phyloP scores from a whole-genome alignment of 2,113 vertebrate species.

The Leptosomus discolor region DNA sequence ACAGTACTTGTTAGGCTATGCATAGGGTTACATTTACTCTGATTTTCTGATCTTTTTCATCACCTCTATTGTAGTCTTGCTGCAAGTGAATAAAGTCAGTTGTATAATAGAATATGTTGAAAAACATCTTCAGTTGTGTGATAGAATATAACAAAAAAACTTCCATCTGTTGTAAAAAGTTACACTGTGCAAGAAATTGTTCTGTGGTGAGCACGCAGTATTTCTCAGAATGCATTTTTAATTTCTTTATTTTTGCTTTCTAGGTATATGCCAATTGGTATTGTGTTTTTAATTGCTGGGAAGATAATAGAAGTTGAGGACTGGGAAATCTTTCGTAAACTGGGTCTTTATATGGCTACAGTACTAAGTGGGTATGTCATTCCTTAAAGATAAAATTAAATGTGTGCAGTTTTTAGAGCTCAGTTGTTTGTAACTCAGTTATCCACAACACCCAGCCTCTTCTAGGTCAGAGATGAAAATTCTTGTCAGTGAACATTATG shows the following conservation, averaged over 20 bases:
- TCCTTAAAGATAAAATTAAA: neutral
- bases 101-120: neutral
- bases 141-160: neutral
- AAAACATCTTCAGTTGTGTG: neutral
- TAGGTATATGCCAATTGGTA: conserved; percentile 97
- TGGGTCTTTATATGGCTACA: conserved; percentile 97
- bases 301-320: conserved; percentile 97
- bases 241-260: conserved; percentile 53
- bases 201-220: neutral
- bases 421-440: neutral
- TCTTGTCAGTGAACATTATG: neutral
- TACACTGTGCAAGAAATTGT: neutral
- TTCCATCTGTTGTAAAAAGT: neutral
- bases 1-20: neutral
- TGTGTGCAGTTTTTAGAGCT: neutral
- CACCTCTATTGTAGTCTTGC: neutral
- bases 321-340: conserved; percentile 97
- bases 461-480: neutral
- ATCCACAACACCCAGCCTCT: neutral
- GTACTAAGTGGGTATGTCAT: conserved; percentile 91
- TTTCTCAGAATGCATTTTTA: neutral
- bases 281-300: conserved; percentile 94
- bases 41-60: neutral
- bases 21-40: neutral
- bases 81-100: neutral